Base-by-base conservation (phyloP, 2,113 vertebrate species). In the Trichomycterus rosablanca region DNA sequence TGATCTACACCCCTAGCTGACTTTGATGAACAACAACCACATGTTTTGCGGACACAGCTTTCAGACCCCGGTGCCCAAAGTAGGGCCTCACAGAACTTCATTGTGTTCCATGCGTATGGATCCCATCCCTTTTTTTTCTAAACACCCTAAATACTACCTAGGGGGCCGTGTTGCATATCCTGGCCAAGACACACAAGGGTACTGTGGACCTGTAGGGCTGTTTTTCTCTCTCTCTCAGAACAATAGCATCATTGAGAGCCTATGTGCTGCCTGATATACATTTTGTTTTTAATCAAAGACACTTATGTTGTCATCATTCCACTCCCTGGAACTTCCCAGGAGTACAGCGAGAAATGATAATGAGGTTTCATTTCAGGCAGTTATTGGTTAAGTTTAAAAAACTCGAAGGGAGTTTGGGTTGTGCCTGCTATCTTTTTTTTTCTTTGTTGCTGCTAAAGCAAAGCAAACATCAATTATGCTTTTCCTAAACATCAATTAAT, bases 21-120 rank as follows among this genome's bases (percentile, higher is more conserved):
- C 63, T 61, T 60, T 73, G 60, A 73, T 73, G 63, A 67, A 73
- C 59, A 76, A 45, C 46, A 67, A 60, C 55, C 73, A 67, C 55
- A 67, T 76, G 74, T 59, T 70, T 46, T 59, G 40, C 62, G 37
- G 52, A 44, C 35, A 66, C 51, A 67, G 42, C 63, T 39, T 45
- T 30, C 16, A 43, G 62, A 64, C 49, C 18, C 39, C 6, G 9
- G 22, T 23, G 18, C 26, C 42, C 39, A 28, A 12, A 18, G 11
- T 30, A 43, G 35, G 32, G 18, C 30, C 20, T 11, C 45, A 74
- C 67, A 70, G 58, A 49, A 42, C 14, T 3, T 44, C 48, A 63
- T 74, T 70, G 58, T 63, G 23, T 28, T 54, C 26, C 22, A 20
- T 14, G 30, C 10, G 19, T 54, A 61, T 61, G 68, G 49, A 60